These are phyloP conservation scores for Lacerta agilis DNA, from an alignment of 2,797 vertebrate genomes.

Conservation along the genomic window DNA sequence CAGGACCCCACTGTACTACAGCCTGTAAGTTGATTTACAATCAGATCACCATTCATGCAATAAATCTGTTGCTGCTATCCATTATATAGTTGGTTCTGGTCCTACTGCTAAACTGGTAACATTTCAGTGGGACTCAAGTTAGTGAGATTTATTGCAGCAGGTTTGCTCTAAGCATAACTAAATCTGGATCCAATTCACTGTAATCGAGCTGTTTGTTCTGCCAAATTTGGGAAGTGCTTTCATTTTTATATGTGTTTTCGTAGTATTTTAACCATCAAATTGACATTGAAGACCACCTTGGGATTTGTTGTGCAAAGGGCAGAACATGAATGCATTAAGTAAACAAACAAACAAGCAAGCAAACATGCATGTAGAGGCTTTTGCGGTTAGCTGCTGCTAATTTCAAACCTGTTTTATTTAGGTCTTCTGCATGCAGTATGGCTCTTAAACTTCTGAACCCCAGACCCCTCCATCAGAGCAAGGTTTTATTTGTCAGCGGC, in stretches of 20 bases:
- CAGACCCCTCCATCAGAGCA: constrained; percentile 81
- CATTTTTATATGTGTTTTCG: neutral
- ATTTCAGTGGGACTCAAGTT: too few relatives aligned
- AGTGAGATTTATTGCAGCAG: too few relatives aligned
- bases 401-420: constrained; percentile 55
- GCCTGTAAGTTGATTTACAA: constrained; percentile 79
- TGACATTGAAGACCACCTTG: too few relatives aligned
- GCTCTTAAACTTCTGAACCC: constrained; percentile 85
- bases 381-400: neutral
- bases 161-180: too few relatives aligned
- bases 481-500: constrained; percentile 73
- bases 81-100: neutral
- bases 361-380: neutral
- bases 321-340: too few relatives aligned
- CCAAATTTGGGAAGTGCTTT: neutral
- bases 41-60: rapidly evolving
- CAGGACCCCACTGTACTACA: constrained; percentile 78
- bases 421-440: constrained; percentile 84
- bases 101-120: too few relatives aligned
- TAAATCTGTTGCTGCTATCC: neutral
- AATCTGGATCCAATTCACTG: too few relatives aligned
- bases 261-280: too few relatives aligned
- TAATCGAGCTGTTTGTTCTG: neutral
- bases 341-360: too few relatives aligned
- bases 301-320: too few relatives aligned